Evolutionary conservation across 2,888 invertebrate species (phyloP).

Genomic region (Ennomos quercinarius): DNA sequence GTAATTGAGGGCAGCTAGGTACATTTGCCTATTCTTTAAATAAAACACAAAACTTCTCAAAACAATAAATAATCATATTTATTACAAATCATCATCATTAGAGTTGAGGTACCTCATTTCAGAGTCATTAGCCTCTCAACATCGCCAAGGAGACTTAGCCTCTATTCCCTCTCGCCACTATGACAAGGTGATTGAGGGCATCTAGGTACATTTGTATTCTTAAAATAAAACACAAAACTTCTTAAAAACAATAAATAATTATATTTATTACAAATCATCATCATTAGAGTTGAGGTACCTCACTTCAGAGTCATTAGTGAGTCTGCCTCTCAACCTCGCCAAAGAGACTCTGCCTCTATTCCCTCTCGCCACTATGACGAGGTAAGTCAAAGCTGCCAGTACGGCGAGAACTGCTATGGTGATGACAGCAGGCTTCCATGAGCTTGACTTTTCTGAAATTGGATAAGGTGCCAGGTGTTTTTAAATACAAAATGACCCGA

Average conservation of each 20-base stretch:
- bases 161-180: conserved; percentile 38
- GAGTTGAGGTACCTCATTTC: conserved; percentile 70
- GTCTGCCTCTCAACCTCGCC: conserved; percentile 60
- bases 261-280: conserved; percentile 49
- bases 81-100: conserved; percentile 55
- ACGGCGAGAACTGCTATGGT: conserved; percentile 46
- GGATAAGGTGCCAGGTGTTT: neutral
- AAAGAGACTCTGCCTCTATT: conserved; percentile 50
- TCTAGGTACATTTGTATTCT: no score
- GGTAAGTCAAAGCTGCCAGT: no score
- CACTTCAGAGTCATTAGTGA: conserved; percentile 67
- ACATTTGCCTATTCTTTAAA: no score
- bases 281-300: conserved; percentile 63
- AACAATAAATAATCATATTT: conserved; percentile 11
- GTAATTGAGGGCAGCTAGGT: conserved; percentile 40
- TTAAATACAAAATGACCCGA: no score
- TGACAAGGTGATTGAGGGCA: conserved; percentile 37
- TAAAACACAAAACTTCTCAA: no score
- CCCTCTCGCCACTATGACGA: conserved; percentile 34
- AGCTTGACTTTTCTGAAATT: conserved; percentile 48
- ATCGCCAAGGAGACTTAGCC: conserved; percentile 53
- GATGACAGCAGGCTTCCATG: conserved; percentile 46
- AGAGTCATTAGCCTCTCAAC: conserved; percentile 60
- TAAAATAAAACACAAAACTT: no score
- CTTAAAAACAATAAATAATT: conserved; percentile 12